These are phyloP conservation scores for Heliocidaris erythrogramma DNA, from an alignment of 35 echinoderm and acorn worm species.

Conservation along the genomic window DNA sequence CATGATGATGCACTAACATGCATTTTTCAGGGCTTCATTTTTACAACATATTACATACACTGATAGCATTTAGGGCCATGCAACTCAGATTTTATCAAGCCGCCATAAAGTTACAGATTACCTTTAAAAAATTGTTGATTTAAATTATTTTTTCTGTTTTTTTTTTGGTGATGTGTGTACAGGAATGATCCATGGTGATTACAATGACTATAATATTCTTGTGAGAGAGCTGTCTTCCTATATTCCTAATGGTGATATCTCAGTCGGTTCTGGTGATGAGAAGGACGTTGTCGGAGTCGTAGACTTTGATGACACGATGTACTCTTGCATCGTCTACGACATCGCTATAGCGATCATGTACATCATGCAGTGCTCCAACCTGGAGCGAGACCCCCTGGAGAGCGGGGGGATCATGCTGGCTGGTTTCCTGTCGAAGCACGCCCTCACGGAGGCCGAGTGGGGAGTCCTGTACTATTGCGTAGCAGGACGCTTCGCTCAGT, in stretches of 20 bases:
- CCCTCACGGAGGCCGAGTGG: conserved; percentile 27
- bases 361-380: conserved; percentile 40
- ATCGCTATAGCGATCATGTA: conserved; percentile 29
- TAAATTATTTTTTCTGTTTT: background rate
- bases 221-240: conserved; percentile 7
- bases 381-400: background rate
- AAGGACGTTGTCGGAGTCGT: conserved; percentile 51
- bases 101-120: too few species aligned
- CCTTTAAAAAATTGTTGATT: too few species aligned
- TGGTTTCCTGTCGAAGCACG: conserved; percentile 42
- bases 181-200: conserved; percentile 67
- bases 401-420: conserved; percentile 45
- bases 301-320: conserved; percentile 50
- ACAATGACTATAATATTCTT: conserved; percentile 62
- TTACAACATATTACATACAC: too few species aligned
- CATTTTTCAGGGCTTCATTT: too few species aligned
- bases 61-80: too few species aligned
- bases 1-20: too few species aligned
- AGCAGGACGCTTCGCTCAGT: conserved; percentile 31
- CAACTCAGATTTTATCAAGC: too few species aligned
- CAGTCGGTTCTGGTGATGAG: background rate
- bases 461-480: conserved; percentile 52
- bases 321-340: conserved; percentile 52
- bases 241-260: background rate
- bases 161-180: background rate